These are phyloP conservation scores for Beroe forskalii DNA, from an alignment of 37 sponge, comb jelly and placozoan species.

Conservation along the genomic window DNA sequence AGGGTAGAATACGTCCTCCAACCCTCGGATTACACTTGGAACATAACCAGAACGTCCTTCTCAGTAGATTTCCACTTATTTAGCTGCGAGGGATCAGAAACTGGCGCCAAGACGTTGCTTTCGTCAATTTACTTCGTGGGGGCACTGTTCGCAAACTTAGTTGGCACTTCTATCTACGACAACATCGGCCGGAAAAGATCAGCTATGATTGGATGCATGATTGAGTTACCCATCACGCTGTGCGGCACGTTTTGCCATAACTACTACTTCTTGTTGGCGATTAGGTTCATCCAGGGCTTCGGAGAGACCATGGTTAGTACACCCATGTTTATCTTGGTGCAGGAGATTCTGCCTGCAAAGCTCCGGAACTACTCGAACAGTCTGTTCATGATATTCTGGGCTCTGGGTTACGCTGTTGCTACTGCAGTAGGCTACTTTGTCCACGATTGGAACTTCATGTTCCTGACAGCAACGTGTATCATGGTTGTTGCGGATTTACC, in stretches of 20 bases:
- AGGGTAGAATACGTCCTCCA: background rate
- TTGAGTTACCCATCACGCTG: background rate
- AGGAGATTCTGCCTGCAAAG: constrained; percentile 25
- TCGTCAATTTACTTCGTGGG: constrained; percentile 56
- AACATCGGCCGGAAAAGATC: constrained; percentile 39
- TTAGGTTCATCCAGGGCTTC: constrained; percentile 58
- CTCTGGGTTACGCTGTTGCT: background rate
- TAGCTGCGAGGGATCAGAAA: background rate
- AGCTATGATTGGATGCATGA: background rate
- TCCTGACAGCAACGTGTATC: background rate
- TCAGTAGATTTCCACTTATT: constrained; percentile 16
- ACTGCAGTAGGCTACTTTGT: background rate
- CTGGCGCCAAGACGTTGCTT: background rate
- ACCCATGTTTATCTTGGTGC: background rate
- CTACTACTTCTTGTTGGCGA: constrained; percentile 54
- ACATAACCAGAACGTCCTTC: background rate
- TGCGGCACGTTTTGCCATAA: constrained; percentile 15
- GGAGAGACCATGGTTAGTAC: background rate
- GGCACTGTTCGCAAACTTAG: background rate
- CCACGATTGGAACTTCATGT: constrained; percentile 28
- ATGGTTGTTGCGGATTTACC: background rate
- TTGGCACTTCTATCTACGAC: background rate
- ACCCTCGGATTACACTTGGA: background rate
- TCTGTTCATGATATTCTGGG: background rate
- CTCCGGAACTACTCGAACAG: constrained; percentile 5